Base-by-base conservation (phyloP, 2,797 vertebrate species). In the Bryconaethiops microstoma region DNA sequence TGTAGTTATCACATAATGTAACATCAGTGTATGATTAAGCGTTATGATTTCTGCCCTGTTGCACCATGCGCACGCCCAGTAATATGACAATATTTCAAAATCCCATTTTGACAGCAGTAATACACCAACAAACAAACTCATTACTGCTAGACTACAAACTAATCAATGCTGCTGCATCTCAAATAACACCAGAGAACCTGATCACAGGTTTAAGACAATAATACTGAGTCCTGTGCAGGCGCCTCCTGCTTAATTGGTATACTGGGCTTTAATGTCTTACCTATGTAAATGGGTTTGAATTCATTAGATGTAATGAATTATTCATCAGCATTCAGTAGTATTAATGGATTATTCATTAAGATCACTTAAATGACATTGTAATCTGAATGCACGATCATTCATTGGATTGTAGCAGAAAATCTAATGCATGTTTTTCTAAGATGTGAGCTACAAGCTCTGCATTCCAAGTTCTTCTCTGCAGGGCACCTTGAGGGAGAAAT, bases 111-210 rank as follows among this genome's bases (percentile, higher is more conserved):
- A 82, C 67, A 78, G 65, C 71, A 77, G 81, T 85, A 88, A 91
- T 89, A 84, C 81, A 78, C 81, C 77, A 74, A 78, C 81, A 79
- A 85, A 85, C 85, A 86, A 83, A 88, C 89, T 89, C 91, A 91
- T 91, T 86, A 87, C 80, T 81, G 83, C 82, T 80, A 63, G 78
- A 60, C n/a, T 21, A 60, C 39, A 45, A 74, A 42, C 54, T 60
- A 74, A 60, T 60, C 72, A 42, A 17, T 60, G 72, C 8, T 17
- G 25, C 19, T 2, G 17, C 14, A 29, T 40, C 17, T 73, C 35
- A 40, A 74, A 74, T 21, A 59, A 73, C 19, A 39, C 1, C 25
- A 35, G 50, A 35, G 48, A 72, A 73, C 7, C 2, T 54, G 8
- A 19, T 57, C 29, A 17, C 19, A 14, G 12, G 29, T 52, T 2